phyloP scores from a whole-genome alignment of 2,113 vertebrate species.

The Tor tambroides region DNA sequence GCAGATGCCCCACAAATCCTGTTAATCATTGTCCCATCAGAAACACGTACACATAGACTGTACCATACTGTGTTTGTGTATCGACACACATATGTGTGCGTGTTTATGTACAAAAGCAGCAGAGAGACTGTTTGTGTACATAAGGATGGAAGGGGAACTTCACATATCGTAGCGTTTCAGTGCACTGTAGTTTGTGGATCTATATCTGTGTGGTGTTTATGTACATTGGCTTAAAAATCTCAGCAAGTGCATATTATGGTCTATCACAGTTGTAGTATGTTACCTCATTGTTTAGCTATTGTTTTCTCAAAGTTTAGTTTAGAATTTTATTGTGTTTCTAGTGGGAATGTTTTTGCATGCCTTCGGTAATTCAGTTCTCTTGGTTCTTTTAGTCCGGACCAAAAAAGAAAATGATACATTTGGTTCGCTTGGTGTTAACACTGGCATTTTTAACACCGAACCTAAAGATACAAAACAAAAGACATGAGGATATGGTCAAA shows the following conservation, averaged over 20 bases:
- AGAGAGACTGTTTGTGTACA: not conserved
- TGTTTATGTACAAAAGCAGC: constrained; percentile 18
- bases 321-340: not conserved
- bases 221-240: not conserved
- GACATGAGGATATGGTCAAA: not conserved
- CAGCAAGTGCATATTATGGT: constrained; percentile 17
- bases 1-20: constrained; percentile 56
- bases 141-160: not conserved
- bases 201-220: constrained; percentile 9
- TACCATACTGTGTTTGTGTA: constrained; percentile 19
- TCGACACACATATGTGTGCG: constrained; percentile 56
- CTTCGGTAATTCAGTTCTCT: not conserved
- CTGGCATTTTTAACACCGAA: not conserved
- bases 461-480: not conserved
- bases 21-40: constrained; percentile 70
- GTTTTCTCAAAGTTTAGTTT: not conserved
- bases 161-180: not conserved
- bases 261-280: not conserved
- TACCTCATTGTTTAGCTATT: not conserved
- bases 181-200: constrained; percentile 1
- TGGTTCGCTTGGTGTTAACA: no score
- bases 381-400: not conserved
- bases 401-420: not conserved
- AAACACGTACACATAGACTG: not conserved
- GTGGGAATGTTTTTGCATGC: not conserved